These are phyloP conservation scores for Seriola rivoliana DNA, from an alignment of 2,113 vertebrate genomes.

Conservation along the genomic window DNA sequence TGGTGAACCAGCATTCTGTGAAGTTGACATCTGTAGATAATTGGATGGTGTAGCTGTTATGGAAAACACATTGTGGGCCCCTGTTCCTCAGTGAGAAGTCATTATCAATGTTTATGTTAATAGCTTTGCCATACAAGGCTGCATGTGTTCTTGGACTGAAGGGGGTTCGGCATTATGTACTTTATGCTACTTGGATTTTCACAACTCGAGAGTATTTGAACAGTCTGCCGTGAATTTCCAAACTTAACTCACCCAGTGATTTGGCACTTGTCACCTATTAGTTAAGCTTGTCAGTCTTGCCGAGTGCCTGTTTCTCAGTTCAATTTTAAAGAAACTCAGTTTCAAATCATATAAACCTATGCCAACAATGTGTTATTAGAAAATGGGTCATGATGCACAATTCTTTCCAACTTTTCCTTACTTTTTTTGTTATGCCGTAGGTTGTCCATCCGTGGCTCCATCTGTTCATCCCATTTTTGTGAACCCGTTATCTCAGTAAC, in stretches of 20 bases:
- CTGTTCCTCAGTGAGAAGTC: constrained; percentile 73
- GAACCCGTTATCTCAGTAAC: too few species aligned
- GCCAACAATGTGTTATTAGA: background rate
- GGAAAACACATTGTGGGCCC: constrained; percentile 74
- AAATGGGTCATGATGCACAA: background rate
- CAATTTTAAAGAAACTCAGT: background rate
- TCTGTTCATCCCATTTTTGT: too few species aligned
- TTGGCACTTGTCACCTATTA: constrained; percentile 15
- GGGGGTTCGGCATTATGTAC: constrained; percentile 27
- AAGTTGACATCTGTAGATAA: constrained; percentile 84
- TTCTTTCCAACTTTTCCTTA: too few species aligned
- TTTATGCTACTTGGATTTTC: constrained; percentile 13
- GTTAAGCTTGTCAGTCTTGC: constrained; percentile 4
- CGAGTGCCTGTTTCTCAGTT: background rate
- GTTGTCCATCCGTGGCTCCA: too few species aligned
- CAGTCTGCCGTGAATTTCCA: constrained; percentile 39
- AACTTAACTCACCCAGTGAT: background rate
- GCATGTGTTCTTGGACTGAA: constrained; percentile 57
- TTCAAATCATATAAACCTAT: background rate
- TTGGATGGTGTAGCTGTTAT: constrained; percentile 81
- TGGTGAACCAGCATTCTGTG: constrained; percentile 77
- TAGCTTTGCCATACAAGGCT: constrained; percentile 64
- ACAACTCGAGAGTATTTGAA: constrained; percentile 23
- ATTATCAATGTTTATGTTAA: constrained; percentile 82
- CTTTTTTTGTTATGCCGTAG: too few species aligned